Evolutionary conservation across 1,140 invertebrate genomes (phyloP).

Genomic region (Pogonomyrmex barbatus): DNA sequence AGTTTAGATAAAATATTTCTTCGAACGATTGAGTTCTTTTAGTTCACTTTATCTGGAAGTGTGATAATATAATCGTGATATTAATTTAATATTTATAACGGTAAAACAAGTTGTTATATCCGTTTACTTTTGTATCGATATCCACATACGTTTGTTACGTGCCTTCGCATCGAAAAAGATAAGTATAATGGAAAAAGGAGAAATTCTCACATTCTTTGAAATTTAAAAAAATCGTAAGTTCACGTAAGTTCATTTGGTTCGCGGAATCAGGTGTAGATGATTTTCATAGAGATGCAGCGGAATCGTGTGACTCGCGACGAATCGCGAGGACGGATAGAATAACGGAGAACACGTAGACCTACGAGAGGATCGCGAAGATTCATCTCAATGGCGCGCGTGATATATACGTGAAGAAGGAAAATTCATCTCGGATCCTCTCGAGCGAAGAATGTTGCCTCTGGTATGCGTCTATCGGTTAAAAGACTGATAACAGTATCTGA

Average conservation of each 20-base stretch:
- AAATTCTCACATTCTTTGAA: not conserved
- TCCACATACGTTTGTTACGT: not conserved
- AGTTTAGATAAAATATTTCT: conserved; percentile 17
- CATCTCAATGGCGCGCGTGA: not conserved
- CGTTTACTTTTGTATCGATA: not conserved
- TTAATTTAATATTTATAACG: not conserved
- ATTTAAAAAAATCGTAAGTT: not conserved
- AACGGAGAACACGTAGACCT: not conserved
- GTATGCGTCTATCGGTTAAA: conserved; percentile 20
- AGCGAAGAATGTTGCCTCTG: not conserved
- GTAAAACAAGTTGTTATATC: not conserved
- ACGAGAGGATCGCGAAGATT: not conserved
- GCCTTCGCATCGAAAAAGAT: not conserved
- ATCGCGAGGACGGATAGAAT: conserved; percentile 7
- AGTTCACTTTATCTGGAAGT: not conserved
- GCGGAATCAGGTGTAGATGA: conserved; percentile 15
- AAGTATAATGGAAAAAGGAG: not conserved
- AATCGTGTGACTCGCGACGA: conserved; percentile 14
- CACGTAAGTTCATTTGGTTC: not conserved
- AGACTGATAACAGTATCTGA: conserved; percentile 35
- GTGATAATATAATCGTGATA: not conserved
- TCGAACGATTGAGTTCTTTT: too few species aligned
- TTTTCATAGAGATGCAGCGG: conserved; percentile 21
- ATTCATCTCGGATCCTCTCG: not conserved
- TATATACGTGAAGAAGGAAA: conserved; percentile 5